Evolutionary conservation across 2,113 vertebrate genomes (phyloP).

Genomic region (Mesocricetus auratus): DNA sequence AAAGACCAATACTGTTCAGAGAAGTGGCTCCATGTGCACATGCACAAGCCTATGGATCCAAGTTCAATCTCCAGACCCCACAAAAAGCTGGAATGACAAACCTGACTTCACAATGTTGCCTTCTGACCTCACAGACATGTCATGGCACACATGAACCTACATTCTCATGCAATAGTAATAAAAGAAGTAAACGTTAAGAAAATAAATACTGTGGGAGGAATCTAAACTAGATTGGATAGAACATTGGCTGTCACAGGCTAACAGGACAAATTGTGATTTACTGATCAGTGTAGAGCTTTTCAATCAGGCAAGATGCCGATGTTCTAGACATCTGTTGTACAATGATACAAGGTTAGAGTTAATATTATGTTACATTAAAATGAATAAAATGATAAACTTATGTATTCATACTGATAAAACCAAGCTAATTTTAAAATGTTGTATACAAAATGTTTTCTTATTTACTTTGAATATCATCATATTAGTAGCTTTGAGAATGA

Average conservation of each 20-base stretch:
- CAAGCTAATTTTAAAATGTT: conserved; percentile 37
- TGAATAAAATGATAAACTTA: neutral
- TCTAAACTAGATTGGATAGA: neutral
- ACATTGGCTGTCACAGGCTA: neutral
- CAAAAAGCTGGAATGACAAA: no score
- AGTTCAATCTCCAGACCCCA: no score
- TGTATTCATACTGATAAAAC: neutral
- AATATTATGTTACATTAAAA: neutral
- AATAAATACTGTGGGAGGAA: neutral
- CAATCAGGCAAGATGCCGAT: neutral
- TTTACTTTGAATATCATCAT: neutral
- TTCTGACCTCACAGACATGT: no score
- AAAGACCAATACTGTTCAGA: neutral
- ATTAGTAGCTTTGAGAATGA: neutral
- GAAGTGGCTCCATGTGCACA: neutral
- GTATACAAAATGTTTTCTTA: neutral
- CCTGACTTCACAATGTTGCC: no score
- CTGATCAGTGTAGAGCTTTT: neutral
- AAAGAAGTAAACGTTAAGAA: neutral
- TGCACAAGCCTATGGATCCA: neutral
- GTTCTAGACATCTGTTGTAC: neutral
- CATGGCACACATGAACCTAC: no score
- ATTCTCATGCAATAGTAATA: neutral
- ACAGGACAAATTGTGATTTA: neutral
- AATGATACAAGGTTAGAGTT: neutral